phyloP scores from a whole-genome alignment of 2,113 vertebrate genomes.

The Rhagologus leucostigma region DNA sequence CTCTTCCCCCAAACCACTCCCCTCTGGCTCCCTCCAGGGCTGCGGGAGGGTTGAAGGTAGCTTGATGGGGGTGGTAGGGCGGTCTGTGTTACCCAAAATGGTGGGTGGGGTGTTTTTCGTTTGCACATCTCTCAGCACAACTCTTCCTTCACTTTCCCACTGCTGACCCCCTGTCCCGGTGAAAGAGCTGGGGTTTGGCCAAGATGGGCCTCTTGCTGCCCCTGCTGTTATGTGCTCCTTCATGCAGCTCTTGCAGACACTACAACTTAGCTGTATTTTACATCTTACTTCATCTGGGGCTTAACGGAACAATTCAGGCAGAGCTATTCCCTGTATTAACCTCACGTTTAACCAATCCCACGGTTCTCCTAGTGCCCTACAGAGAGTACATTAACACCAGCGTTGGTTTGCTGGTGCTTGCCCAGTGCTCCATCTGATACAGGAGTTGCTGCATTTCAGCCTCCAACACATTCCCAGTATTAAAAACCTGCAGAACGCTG shows the following conservation, averaged over 20 bases:
- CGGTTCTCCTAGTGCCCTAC: background rate
- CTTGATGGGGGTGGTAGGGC: fast-evolving
- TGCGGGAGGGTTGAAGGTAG: background rate
- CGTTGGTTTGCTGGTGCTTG: background rate
- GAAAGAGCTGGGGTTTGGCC: background rate
- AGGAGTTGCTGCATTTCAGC: background rate
- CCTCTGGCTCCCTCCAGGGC: background rate
- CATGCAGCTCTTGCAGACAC: background rate
- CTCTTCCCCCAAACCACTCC: background rate
- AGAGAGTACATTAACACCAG: background rate
- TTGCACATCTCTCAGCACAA: background rate
- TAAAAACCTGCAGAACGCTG: background rate
- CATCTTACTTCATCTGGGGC: background rate
- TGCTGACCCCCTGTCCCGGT: background rate
- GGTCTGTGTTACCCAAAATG: background rate
- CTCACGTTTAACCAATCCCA: background rate
- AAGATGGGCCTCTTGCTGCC: background rate
- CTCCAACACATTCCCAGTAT: background rate
- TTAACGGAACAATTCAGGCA: background rate
- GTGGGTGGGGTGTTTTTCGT: background rate
- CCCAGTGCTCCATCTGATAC: background rate
- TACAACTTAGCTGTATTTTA: background rate
- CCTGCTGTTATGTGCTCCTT: fast-evolving
- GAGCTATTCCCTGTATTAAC: background rate
- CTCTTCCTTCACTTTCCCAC: background rate